Evolutionary conservation across 2,113 vertebrate genomes (phyloP).

Genomic region (Sinocyclocheilus anophthalmus): DNA sequence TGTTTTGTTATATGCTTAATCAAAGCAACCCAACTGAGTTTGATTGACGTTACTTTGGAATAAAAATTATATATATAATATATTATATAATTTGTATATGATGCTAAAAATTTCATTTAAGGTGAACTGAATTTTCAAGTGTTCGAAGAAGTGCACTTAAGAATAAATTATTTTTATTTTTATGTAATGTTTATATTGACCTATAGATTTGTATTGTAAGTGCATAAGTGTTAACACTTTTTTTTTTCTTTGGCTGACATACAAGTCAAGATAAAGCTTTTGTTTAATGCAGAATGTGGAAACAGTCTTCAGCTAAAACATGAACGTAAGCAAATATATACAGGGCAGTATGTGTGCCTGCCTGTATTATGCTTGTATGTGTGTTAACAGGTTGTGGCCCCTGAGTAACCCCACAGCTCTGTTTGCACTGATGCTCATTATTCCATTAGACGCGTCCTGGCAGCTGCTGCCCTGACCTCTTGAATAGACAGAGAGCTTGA

Average conservation of each 20-base stretch:
- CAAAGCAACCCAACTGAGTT: no score
- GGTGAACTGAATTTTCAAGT: no score
- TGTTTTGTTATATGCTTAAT: no score
- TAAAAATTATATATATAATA: no score
- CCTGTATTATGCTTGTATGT: neutral
- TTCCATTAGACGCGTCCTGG: neutral
- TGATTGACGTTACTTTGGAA: no score
- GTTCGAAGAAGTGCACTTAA: neutral
- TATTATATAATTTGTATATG: no score
- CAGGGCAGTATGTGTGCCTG: neutral
- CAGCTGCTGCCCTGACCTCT: slow-evolving; percentile 36
- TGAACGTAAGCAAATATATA: neutral
- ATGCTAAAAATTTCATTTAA: no score
- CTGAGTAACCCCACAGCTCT: slow-evolving; percentile 20
- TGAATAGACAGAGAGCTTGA: neutral
- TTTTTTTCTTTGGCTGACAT: neutral
- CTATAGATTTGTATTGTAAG: neutral
- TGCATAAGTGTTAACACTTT: neutral
- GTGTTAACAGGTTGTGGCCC: slow-evolving; percentile 37
- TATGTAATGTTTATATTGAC: neutral
- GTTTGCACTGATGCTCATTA: slow-evolving; percentile 51
- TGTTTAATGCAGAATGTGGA: neutral
- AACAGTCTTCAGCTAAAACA: neutral
- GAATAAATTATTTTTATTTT: neutral
- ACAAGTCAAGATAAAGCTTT: neutral